Evolutionary conservation across 2,113 vertebrate genomes (phyloP).

Genomic region (Oncorhynchus keta): DNA sequence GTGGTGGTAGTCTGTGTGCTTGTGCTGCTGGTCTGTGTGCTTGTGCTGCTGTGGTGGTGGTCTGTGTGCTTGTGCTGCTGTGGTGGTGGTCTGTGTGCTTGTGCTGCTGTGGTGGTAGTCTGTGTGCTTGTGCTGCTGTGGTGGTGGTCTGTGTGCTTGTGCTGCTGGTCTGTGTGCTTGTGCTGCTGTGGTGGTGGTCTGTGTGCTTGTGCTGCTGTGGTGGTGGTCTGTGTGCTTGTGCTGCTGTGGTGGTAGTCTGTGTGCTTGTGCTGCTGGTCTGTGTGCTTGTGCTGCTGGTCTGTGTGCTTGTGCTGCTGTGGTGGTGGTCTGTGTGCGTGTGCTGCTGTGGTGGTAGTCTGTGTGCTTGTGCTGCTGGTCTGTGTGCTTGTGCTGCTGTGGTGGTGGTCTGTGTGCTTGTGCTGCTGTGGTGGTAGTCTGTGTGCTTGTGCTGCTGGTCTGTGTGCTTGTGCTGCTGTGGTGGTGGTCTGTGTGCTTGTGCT

Average conservation of each 20-base stretch:
- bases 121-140: too few species aligned
- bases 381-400: too few species aligned
- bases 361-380: too few species aligned
- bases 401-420: too few species aligned
- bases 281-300: neutral
- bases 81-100: too few species aligned
- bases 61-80: too few species aligned
- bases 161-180: neutral
- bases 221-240: neutral
- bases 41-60: too few species aligned
- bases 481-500: neutral
- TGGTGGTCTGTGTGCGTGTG: neutral
- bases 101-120: too few species aligned
- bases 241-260: neutral
- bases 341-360: too few species aligned
- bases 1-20: neutral
- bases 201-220: too few species aligned
- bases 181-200: neutral
- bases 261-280: neutral
- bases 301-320: too few species aligned
- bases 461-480: neutral
- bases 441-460: conserved; percentile 18
- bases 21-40: neutral
- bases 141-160: conserved; percentile 13
- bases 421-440: too few species aligned